Conservation (phyloP, 2,797 vertebrate genomes). For the Alosa sapidissima region DNA sequence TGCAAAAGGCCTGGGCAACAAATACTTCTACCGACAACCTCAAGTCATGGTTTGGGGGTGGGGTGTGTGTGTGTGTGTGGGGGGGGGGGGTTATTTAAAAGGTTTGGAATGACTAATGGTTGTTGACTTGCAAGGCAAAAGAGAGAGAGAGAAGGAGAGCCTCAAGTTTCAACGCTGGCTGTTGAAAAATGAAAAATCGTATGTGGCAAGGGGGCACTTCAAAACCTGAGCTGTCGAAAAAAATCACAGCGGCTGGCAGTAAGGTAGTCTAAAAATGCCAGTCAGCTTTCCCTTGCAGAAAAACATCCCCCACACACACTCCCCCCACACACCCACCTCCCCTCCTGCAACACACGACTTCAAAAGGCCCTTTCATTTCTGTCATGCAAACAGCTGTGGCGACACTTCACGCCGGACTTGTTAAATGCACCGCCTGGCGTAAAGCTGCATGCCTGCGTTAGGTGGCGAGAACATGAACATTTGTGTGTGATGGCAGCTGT, state of each 20-base stretch:
- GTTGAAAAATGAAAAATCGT: conserved; percentile 30
- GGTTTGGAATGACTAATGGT: conserved; percentile 24
- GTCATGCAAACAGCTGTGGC: conserved; percentile 14
- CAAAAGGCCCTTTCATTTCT: conserved; percentile 8
- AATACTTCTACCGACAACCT: background rate
- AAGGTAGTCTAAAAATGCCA: conserved; percentile 27
- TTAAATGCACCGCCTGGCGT: conserved; percentile 5
- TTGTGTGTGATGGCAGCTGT: background rate
- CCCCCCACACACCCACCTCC: background rate
- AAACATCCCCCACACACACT: background rate
- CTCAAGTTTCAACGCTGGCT: background rate
- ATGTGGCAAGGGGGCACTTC: background rate
- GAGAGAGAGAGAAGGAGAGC: conserved; percentile 13
- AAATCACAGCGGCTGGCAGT: background rate
- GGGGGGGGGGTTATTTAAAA: background rate
- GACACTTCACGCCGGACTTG: conserved; percentile 4
- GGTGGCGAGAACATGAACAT: conserved; percentile 6
- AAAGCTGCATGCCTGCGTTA: background rate
- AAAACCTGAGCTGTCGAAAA: conserved; percentile 18
- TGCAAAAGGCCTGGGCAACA: conserved; percentile 14
- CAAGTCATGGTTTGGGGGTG: background rate
- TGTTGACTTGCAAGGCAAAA: conserved; percentile 7
- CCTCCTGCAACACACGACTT: background rate
- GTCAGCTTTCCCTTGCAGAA: conserved; percentile 11
- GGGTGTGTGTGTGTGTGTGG: too few relatives aligned